phyloP scores from a whole-genome alignment of 2,888 invertebrate species.

The Drosophila seclusa region DNA sequence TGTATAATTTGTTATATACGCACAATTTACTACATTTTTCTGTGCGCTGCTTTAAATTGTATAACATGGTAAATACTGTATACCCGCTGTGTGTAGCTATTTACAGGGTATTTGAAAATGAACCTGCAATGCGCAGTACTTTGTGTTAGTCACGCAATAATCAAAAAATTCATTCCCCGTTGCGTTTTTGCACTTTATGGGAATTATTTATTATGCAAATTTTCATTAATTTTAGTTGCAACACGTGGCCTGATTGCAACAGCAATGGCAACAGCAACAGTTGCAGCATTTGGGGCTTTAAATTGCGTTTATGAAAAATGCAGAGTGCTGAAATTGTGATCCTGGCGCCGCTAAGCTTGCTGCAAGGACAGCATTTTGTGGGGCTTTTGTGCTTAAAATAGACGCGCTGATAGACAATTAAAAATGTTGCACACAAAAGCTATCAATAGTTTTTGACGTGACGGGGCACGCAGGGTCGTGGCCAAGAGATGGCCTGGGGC shows the following conservation, averaged over 20 bases:
- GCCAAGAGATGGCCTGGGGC: not conserved
- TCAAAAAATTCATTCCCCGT: conserved; percentile 20
- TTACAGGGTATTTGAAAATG: conserved; percentile 39
- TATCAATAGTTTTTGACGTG: conserved; percentile 64
- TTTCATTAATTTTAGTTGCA: conserved; percentile 73
- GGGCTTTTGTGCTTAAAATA: conserved; percentile 68
- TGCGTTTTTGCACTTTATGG: conserved; percentile 59
- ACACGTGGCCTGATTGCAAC: conserved; percentile 57
- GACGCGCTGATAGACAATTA: conserved; percentile 73
- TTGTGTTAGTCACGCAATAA: conserved; percentile 69
- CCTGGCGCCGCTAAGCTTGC: conserved; percentile 37
- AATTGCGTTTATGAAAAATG: conserved; percentile 66
- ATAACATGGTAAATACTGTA: not conserved
- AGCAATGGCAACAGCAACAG: conserved; percentile 36
- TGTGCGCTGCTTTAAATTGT: not conserved
- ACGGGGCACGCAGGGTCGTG: not conserved
- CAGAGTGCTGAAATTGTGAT: conserved; percentile 41
- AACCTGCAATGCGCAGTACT: conserved; percentile 54
- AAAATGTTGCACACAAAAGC: conserved; percentile 66
- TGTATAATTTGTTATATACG: not conserved
- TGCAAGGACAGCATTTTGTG: conserved; percentile 61
- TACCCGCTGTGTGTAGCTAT: not conserved
- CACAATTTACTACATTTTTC: not conserved
- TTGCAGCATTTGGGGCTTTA: conserved; percentile 50
- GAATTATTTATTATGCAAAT: conserved; percentile 78